Conservation (phyloP, 2,113 vertebrate genomes). For the Aspiorhynchus laticeps region DNA sequence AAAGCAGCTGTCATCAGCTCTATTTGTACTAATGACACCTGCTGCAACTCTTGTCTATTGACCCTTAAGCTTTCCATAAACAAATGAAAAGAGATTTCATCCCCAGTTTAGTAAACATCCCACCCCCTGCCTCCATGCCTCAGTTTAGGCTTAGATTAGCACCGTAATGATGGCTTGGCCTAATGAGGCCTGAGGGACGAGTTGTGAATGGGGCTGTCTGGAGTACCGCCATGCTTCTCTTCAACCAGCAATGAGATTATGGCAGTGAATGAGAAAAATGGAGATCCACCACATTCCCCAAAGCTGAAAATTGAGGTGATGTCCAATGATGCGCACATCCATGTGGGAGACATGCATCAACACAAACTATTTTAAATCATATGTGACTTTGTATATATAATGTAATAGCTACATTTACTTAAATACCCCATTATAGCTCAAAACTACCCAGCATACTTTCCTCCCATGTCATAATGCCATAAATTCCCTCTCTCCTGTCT, state of each 20-base stretch:
- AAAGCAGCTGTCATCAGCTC: slow-evolving; percentile 9
- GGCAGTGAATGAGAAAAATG: slow-evolving; percentile 17
- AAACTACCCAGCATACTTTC: slow-evolving; percentile 23
- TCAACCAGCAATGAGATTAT: slow-evolving; percentile 2
- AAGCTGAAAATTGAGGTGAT: neutral
- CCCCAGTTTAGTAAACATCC: slow-evolving; percentile 44
- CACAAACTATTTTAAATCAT: neutral
- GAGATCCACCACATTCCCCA: neutral
- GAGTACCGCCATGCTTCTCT: slow-evolving; percentile 22
- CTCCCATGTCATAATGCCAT: slow-evolving; percentile 38
- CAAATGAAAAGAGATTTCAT: slow-evolving; percentile 43
- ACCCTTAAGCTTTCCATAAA: slow-evolving; percentile 38
- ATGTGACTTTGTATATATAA: neutral
- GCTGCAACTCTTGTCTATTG: slow-evolving; percentile 21
- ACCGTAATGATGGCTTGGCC: slow-evolving; percentile 32
- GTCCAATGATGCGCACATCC: neutral
- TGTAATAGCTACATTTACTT: slow-evolving; percentile 37
- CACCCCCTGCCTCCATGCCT: slow-evolving; percentile 17
- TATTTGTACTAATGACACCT: slow-evolving; percentile 12
- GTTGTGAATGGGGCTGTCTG: slow-evolving; percentile 28
- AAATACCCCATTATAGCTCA: slow-evolving; percentile 32
- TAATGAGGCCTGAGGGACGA: slow-evolving; percentile 46
- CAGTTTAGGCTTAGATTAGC: slow-evolving; percentile 52
- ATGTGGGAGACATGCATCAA: neutral
- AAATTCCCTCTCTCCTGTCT: neutral